These are phyloP conservation scores for Nomada fucata DNA, from an alignment of 2,888 invertebrate species.

Conservation along the genomic window DNA sequence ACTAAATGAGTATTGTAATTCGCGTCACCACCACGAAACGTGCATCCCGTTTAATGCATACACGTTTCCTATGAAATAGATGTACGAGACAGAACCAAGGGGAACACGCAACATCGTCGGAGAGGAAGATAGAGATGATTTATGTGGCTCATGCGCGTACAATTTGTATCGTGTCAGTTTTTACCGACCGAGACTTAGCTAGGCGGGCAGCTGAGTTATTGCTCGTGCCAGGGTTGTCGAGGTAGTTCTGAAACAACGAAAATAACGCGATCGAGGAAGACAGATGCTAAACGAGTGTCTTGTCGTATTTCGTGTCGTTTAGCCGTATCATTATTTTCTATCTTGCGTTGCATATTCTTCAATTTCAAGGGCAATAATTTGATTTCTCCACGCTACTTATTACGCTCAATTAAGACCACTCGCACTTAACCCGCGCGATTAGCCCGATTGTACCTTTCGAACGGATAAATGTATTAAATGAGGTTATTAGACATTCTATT, in stretches of 20 bases:
- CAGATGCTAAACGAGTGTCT: conserved; percentile 12
- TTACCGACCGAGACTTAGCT: conserved; percentile 71
- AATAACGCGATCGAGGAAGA: conserved; percentile 38
- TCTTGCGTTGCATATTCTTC: not conserved
- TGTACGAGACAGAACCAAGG: conserved; percentile 7
- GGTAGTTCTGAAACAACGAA: conserved; percentile 47
- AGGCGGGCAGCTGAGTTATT: conserved; percentile 78
- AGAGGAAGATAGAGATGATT: conserved; percentile 75
- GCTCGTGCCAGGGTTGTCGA: conserved; percentile 70
- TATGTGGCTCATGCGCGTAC: conserved; percentile 78
- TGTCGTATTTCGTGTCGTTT: not conserved
- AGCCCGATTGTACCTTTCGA: too few relatives aligned
- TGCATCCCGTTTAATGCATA: not conserved
- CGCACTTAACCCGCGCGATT: too few relatives aligned
- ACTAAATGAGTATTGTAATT: too few relatives aligned
- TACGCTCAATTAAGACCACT: too few relatives aligned
- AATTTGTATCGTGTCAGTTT: conserved; percentile 82
- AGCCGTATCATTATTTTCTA: not conserved
- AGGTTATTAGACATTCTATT: too few relatives aligned
- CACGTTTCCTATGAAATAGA: not conserved
- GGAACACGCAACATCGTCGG: conserved; percentile 25
- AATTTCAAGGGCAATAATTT: too few relatives aligned
- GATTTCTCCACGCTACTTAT: too few relatives aligned
- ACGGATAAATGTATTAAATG: too few relatives aligned
- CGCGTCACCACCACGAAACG: not conserved